Base-by-base conservation (phyloP, 2,888 invertebrate species). In the Callyntrura sp. region DNA sequence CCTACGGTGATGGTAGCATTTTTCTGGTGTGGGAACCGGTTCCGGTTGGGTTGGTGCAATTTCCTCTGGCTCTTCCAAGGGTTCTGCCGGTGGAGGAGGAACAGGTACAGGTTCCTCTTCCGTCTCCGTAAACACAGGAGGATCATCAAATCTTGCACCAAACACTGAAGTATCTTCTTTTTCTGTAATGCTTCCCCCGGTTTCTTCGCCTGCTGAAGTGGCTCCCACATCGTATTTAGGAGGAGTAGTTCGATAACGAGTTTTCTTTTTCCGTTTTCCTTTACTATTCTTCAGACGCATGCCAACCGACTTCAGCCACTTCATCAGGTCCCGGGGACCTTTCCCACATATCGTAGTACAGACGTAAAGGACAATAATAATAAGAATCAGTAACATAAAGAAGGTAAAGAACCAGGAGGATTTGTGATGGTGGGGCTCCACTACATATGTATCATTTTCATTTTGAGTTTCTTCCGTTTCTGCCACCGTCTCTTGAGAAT, bases 371-470 rank as follows among this genome's bases (percentile, higher is more conserved):
- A 62, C 0, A 12, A 86, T 9, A 9, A 86, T 6, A n/a, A 62
- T 17, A 9, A 87, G 78, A 2, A 87, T 51, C 9, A 87, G n/a
- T 1, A 87, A 9, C 20, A 87, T 20, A 25, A 87, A 79, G 1
- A 87, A 17, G 14, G 81, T 87, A 28, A 87, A 43, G 35, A 81
- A 55, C 79, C 79, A 87, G 12, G 62, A 14, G 0, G 81, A 81
- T 9, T 48, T 45, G 11, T 60, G 9, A 11, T 60, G 20, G 25
- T 48, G 45, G 2, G 55, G 48, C 57, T 55, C 9, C 57, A 4
- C 17, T 3, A 2, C 51, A 6, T 35, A 6, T 51, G 51, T 11
- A 51, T 2, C 51, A 51, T 2, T 51, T 51, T 12, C 1, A 51
- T 12, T 62, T 17, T 62, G 35, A 1, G 62, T 23, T 11, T 17